These are phyloP conservation scores for Novumbra hubbsi DNA, from an alignment of 2,797 vertebrate genomes.

Conservation along the genomic window DNA sequence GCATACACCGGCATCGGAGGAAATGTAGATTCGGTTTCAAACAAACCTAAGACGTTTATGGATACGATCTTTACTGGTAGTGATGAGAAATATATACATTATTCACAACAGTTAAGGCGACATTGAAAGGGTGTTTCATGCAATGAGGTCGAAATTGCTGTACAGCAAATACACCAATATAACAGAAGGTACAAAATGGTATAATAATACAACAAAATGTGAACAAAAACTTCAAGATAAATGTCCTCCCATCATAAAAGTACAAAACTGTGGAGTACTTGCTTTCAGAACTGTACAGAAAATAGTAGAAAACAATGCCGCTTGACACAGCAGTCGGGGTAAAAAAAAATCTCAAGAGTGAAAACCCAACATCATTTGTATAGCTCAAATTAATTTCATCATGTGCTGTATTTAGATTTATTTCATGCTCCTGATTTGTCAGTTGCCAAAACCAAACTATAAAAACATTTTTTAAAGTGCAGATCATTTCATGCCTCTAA, in stretches of 20 bases:
- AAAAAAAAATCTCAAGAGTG: constrained; percentile 49
- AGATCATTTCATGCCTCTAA: constrained; percentile 61
- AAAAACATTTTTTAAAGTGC: constrained; percentile 80
- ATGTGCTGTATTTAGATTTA: constrained; percentile 41
- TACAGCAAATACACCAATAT: constrained; percentile 55
- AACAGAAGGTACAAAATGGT: constrained; percentile 64
- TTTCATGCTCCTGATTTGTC: constrained; percentile 64
- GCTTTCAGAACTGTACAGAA: constrained; percentile 68
- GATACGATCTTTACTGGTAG: constrained; percentile 78
- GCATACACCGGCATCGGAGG: background rate
- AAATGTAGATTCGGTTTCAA: background rate
- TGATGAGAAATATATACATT: constrained; percentile 71
- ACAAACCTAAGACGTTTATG: constrained; percentile 48
- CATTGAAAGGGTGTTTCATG: constrained; percentile 59
- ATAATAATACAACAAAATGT: constrained; percentile 62
- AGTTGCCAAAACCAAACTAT: constrained; percentile 75
- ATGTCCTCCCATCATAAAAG: constrained; percentile 74
- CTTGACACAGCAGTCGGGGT: constrained; percentile 65
- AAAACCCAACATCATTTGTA: constrained; percentile 49
- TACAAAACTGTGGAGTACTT: constrained; percentile 65
- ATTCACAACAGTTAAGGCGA: constrained; percentile 69
- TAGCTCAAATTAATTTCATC: constrained; percentile 1
- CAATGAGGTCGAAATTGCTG: constrained; percentile 48
- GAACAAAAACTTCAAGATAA: constrained; percentile 62
- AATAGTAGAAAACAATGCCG: constrained; percentile 65